Evolutionary conservation across 2,113 vertebrate genomes (phyloP).

Genomic region (Verasper variegatus): DNA sequence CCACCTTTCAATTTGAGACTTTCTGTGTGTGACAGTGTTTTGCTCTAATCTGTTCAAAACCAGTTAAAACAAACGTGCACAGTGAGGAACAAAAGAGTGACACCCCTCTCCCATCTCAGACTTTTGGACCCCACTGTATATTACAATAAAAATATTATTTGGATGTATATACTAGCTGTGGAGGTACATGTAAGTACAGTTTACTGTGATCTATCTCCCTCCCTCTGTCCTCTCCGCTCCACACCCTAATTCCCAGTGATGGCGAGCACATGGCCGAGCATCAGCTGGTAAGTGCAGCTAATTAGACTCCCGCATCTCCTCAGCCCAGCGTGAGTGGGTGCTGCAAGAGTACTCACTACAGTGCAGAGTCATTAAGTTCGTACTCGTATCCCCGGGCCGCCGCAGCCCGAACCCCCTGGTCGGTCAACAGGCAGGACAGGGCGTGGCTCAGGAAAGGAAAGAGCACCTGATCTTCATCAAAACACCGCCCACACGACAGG

Average conservation of each 20-base stretch:
- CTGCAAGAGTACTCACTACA: conserved; percentile 75
- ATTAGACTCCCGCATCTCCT: conserved; percentile 74
- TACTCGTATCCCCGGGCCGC: conserved; percentile 77
- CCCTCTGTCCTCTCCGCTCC: neutral
- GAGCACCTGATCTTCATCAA: conserved; percentile 79
- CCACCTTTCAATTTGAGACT: neutral
- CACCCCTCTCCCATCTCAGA: neutral
- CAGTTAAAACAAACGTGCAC: neutral
- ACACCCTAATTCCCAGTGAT: conserved; percentile 66
- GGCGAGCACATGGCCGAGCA: conserved; percentile 64
- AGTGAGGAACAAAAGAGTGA: neutral
- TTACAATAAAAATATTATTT: neutral
- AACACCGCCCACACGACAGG: conserved; percentile 80
- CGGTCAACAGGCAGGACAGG: conserved; percentile 78
- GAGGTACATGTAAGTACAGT: neutral
- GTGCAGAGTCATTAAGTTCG: conserved; percentile 82
- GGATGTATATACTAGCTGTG: neutral
- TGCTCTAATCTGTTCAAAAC: neutral
- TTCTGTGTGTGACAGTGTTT: neutral
- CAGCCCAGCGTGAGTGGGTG: conserved; percentile 24
- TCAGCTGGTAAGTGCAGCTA: conserved; percentile 62
- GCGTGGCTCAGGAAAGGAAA: conserved; percentile 79
- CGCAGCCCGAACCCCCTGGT: conserved; percentile 74
- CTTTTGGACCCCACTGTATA: neutral
- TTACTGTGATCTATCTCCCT: neutral